These are phyloP conservation scores for Brachyalestes nurse DNA, from an alignment of 2,797 vertebrate species.

Conservation along the genomic window DNA sequence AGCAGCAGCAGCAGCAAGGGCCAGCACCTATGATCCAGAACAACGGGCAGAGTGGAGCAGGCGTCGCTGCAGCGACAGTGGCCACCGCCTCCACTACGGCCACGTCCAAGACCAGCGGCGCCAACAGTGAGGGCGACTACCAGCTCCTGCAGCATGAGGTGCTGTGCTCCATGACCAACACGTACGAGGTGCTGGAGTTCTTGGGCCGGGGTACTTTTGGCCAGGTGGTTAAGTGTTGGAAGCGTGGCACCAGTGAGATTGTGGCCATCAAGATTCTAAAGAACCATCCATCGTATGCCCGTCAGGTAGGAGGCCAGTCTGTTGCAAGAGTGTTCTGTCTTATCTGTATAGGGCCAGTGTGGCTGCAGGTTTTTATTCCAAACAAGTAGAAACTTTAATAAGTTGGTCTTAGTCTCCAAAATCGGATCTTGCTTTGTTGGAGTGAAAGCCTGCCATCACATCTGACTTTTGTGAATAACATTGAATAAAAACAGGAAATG, in stretches of 20 bases:
- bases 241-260: conserved; percentile 97
- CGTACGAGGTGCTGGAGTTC: conserved; percentile 97
- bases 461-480: too few relatives aligned
- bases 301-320: conserved; percentile 51
- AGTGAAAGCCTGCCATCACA: too few relatives aligned
- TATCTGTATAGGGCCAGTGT: too few relatives aligned
- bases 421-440: too few relatives aligned
- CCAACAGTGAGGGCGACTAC: conserved; percentile 97
- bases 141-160: conserved; percentile 98
- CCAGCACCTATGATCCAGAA: conserved; percentile 94
- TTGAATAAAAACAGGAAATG: too few relatives aligned
- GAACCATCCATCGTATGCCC: conserved; percentile 96
- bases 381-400: too few relatives aligned
- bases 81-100: conserved; percentile 88
- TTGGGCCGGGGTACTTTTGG: conserved; percentile 96
- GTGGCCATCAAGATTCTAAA: conserved; percentile 99
- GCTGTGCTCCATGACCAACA: conserved; percentile 99
- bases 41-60: conserved; percentile 79
- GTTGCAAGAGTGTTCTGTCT: too few relatives aligned
- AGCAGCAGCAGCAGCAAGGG: conserved; percentile 40
- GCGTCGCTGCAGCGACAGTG: conserved; percentile 82
- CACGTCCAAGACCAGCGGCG: conserved; percentile 95
- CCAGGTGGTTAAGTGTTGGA: conserved; percentile 99
- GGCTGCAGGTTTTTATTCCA: too few relatives aligned
- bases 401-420: too few relatives aligned